Base-by-base conservation (phyloP, 2,797 vertebrate genomes). In the Oreonectes daqikongensis region DNA sequence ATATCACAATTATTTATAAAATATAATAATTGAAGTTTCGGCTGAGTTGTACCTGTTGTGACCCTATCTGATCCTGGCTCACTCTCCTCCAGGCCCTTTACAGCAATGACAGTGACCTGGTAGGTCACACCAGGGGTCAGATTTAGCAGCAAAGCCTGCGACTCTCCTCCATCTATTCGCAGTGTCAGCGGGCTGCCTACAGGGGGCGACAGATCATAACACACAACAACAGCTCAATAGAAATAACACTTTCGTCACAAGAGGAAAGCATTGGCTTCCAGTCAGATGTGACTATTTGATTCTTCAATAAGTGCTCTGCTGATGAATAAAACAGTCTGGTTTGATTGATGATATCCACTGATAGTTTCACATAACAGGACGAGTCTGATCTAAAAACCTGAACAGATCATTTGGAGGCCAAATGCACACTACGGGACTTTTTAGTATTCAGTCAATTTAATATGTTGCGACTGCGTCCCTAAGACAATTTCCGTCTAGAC, bases 31-130 rank as follows among this genome's bases (percentile, higher is more conserved):
- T 32, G 1, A 32, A 6, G 28, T 30, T 30, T 30, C 28, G 6
- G 2, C 7, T 32, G 28, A 24, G 2, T 66, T 28, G 1, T 69
- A 96, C 96, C 97, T 92, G 97, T 99, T 73, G 91, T 94, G 80
- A 99, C 89, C 0, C 81, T 91, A 78, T 95, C 96, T 0, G 95
- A 95, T 63, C 93, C 38, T 0, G 97, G 95, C 22, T 95, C 94
- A 0, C 97, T 99, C 86, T 99, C 96, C 73, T 97, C 92, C 70
- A 94, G 93, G 48, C 94, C 95, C 84, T 96, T 97, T 74, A 95
- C 69, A 10, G 96, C 92, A 4, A 95, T 84, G 18, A 98, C 87
- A 0, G 89, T 95, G 86, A 98, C 94, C 0, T 90, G 87, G 79
- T 99, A 98, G 15, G 94, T 93, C 63, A 94, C 89, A 0, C 97